These are phyloP conservation scores for Dasypolia templi DNA, from an alignment of 2,888 invertebrate genomes.

Conservation along the genomic window DNA sequence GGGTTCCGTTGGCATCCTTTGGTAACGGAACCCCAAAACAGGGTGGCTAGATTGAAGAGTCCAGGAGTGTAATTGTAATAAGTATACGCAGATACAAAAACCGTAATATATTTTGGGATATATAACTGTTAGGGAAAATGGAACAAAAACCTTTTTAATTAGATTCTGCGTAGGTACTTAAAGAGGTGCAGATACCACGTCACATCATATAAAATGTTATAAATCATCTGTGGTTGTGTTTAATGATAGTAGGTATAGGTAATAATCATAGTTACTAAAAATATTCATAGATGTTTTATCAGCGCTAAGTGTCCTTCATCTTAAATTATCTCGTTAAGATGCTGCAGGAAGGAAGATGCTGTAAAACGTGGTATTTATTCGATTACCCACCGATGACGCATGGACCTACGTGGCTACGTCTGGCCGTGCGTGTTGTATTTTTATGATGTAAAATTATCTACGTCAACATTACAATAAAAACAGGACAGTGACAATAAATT, in stretches of 20 bases:
- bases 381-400: constrained; percentile 33
- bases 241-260: constrained; percentile 1
- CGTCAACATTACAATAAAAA: constrained; percentile 31
- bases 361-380: constrained; percentile 44
- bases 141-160: neutral
- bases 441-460: constrained; percentile 3
- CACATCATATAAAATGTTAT: constrained; percentile 7
- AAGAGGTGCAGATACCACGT: neutral
- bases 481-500: constrained; percentile 15
- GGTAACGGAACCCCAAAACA: too few species aligned
- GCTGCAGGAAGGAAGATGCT: constrained; percentile 24
- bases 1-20: too few species aligned
- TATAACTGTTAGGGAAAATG: neutral
- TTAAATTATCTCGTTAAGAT: constrained; percentile 14
- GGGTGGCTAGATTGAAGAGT: neutral
- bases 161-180: neutral
- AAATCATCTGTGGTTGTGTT: neutral
- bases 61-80: neutral
- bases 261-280: neutral
- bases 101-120: neutral
- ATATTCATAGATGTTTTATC: too few species aligned
- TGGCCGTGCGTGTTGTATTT: constrained; percentile 12
- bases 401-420: constrained; percentile 14
- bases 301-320: constrained; percentile 10
- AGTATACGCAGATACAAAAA: neutral